Percentiles rank a stretch among this genome's conserved stretches.
These are phyloP conservation scores for Thamnaconus septentrionalis DNA, from an alignment of 2,113 vertebrate genomes.

Conservation along the genomic window DNA sequence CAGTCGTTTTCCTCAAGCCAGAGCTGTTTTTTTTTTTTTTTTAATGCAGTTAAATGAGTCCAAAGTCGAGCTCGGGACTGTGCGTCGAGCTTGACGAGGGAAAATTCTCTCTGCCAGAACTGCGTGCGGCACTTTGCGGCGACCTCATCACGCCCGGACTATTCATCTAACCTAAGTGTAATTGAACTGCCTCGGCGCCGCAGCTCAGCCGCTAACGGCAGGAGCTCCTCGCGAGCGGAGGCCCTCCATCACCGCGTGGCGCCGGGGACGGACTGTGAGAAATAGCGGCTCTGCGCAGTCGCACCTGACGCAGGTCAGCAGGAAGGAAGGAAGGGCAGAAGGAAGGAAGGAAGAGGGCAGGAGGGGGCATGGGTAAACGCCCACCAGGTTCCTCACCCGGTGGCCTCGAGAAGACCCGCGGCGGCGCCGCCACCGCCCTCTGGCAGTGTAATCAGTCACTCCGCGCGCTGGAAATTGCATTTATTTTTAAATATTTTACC, in stretches of 20 bases:
- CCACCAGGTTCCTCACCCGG: constrained; percentile 43
- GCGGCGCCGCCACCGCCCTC: constrained; percentile 49
- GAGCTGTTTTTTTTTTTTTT: constrained; percentile 9
- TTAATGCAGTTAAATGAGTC: background rate
- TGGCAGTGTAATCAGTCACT: constrained; percentile 69
- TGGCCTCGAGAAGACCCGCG: too few species aligned
- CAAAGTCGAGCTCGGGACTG: constrained; percentile 11
- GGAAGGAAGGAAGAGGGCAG: too few species aligned
- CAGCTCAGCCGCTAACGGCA: constrained; percentile 39
- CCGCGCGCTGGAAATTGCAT: constrained; percentile 65
- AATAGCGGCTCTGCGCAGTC: constrained; percentile 29
- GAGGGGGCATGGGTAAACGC: constrained; percentile 4
- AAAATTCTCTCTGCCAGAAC: constrained; percentile 8
- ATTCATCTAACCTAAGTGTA: constrained; percentile 36
- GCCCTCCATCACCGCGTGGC: background rate
- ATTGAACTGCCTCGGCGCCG: constrained; percentile 37
- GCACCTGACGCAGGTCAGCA: constrained; percentile 1
- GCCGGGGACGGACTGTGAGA: constrained; percentile 43
- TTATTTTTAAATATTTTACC: constrained; percentile 66
- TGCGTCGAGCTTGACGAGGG: constrained; percentile 20
- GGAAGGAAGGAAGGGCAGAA: too few species aligned
- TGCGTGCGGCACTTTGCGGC: constrained; percentile 5
- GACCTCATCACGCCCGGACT: constrained; percentile 26
- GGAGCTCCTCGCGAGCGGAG: background rate
- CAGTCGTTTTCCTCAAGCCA: too few species aligned